Evolutionary conservation across 2,797 vertebrate genomes (phyloP).

Genomic region (Dendrocincla tyrannina): DNA sequence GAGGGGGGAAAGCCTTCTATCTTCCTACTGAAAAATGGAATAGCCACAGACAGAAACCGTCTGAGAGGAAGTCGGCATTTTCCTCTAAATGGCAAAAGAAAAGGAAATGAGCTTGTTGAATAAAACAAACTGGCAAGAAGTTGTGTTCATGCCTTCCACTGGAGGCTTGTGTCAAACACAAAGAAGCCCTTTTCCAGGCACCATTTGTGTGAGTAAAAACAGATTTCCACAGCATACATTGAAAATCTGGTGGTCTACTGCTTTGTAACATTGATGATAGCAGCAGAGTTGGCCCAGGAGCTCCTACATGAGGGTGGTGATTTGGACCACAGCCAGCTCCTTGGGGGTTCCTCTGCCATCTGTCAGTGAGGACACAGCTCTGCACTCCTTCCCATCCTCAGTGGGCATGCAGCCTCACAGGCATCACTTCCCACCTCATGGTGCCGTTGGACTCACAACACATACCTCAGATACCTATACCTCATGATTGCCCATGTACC

Average conservation of each 20-base stretch:
- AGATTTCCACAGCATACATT: not conserved
- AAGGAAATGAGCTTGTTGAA: not conserved
- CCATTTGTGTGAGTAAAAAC: not conserved
- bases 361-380: rapidly evolving
- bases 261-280: rapidly evolving
- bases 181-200: not conserved
- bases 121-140: not conserved
- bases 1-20: not conserved
- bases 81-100: not conserved
- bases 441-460: not conserved
- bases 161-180: not conserved
- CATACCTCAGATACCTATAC: not conserved
- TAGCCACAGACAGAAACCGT: not conserved
- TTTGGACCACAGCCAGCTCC: not conserved
- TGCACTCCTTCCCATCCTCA: rapidly evolving
- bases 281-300: not conserved
- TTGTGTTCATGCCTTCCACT: not conserved
- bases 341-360: not conserved
- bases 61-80: not conserved
- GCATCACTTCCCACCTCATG: not conserved
- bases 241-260: not conserved
- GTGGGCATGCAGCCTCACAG: not conserved
- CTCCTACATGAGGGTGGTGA: not conserved
- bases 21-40: not conserved
- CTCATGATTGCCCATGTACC: rapidly evolving